A percentile compares a stretch with the other conserved stretches of the same genome.
These are phyloP conservation scores for Eubasilissa regina DNA, from an alignment of 1,140 invertebrate genomes.

Conservation along the genomic window DNA sequence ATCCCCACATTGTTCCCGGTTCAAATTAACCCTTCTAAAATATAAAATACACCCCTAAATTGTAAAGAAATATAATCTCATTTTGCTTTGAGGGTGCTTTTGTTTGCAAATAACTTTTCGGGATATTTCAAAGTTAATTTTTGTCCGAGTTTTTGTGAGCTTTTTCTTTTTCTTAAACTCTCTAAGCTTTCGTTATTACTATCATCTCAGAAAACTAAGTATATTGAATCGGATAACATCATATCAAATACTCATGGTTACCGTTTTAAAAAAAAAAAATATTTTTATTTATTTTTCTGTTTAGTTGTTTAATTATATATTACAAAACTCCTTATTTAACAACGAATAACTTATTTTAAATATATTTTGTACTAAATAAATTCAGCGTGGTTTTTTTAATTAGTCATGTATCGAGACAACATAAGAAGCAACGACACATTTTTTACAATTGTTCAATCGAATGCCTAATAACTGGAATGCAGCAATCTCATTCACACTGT, in stretches of 20 bases:
- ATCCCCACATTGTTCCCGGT: constrained; percentile 54
- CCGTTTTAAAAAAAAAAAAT: too few species aligned
- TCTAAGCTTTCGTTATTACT: constrained; percentile 30
- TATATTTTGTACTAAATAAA: too few species aligned
- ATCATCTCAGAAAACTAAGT: not conserved
- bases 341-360: too few species aligned
- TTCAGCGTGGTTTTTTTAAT: not conserved
- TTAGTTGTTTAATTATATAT: too few species aligned
- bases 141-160: constrained; percentile 36
- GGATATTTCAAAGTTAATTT: constrained; percentile 28
- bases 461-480: constrained; percentile 10
- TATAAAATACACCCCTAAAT: constrained; percentile 39
- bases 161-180: constrained; percentile 37
- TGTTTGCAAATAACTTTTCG: constrained; percentile 37
- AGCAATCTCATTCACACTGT: constrained; percentile 16
- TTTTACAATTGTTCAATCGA: constrained; percentile 3
- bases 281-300: too few species aligned
- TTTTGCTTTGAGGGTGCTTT: constrained; percentile 38
- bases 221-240: constrained; percentile 35
- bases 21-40: constrained; percentile 44
- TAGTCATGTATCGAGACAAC: not conserved
- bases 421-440: not conserved
- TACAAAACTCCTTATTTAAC: too few species aligned
- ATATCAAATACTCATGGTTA: too few species aligned
- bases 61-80: constrained; percentile 42